Evolutionary conservation across 2,113 vertebrate species (phyloP), one percentile per base, ranked within the genome.

Genomic region (Hyaena hyaena): DNA sequence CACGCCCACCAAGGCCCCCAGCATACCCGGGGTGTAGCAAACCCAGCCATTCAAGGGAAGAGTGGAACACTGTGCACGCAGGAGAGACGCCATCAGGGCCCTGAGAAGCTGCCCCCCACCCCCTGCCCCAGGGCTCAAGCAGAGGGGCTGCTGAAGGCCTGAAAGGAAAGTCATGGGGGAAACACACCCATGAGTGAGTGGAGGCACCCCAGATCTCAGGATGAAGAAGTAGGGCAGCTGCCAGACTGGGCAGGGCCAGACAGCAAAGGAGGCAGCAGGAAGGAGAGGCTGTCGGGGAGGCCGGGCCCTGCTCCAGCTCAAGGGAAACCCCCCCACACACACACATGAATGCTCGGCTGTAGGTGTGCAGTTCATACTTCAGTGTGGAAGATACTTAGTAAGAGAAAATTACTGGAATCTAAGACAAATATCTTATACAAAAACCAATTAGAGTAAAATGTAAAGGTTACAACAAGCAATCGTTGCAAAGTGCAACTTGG

Each of bases 151-250:
- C 16, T 1, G 1, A 31, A 24, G 33, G 28, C 23, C 31, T 21
- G n/a, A 28, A 73, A 8, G 33, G 31, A 19, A 16, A 11, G 7
- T 1, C 21, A 33, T 8, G 31, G 28, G 1, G 35, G 23, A 16
- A 28, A 3, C 71, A 77, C 45, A 10, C 19, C 26, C 19, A 33
- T 4, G 23, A 50, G 35, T 10, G 9, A 19, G 31, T 7, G 28
- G 24, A 50, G 11, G n/a, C 2, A 1, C 71, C 88, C 28, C 81
- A 12, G 45, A 1, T 19, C 50, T 50, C 58, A 1, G 19, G 17
- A 14, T 0, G 2, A 19, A 4, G 5, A 24, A 2, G 43, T 5
- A 2, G 73, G 43, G 28, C 7, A 1, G 73, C 73, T 6, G 3
- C 73, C 39, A 76, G 17, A 6, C 73, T 24, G 28, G n/a, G 48